Evolutionary conservation across 2,888 invertebrate species (phyloP), one percentile per base, ranked within the genome.

Genomic region (Microctonus brassicae): DNA sequence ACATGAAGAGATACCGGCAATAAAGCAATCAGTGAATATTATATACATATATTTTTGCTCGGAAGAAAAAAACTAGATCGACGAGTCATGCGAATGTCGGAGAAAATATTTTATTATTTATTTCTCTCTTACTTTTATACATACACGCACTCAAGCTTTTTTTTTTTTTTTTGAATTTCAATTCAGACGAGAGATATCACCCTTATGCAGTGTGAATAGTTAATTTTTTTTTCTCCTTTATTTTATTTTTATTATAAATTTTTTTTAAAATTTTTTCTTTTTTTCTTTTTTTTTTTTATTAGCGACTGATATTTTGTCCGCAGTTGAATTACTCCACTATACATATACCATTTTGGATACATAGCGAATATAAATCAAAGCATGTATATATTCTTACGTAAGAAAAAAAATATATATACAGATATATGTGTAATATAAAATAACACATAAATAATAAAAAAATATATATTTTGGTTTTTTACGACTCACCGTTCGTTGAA

Each of bases 401-500:
- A 20, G 20, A n/a, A 42, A 62, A 39, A 39, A 39, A n/a, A 58
- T n/a, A 58, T 33, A 17, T 33, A 33, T 13, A 29, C n/a, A 20
- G 20, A 20, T 60, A 34, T 20, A 20, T 60, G 34, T 60, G 20
- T 24, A 53, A 55, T 52, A 33, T 33, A 33, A 20, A 36, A 26
- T 29, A 53, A 17, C 22, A 36, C 39, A 52, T 33, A 61, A 52
- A 47, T 52, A 20, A 62, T 62, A 24, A 47, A 33, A 33, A 26
- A 61, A 61, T 47, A 47, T 24, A 70, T 47, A 61, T 70, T 33
- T 53, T 36, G 42, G 29, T 47, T 69, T 65, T 75, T 47, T 20
- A 47, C 26, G n/a, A 91, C 93, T 92, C 87, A 93, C 94, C 94
- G 88, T 93, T 93, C 80, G 93, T 93, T 74, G 94, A 94, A 88